Evolutionary conservation across 2,888 invertebrate genomes (phyloP).

Genomic region (Amiota communis): DNA sequence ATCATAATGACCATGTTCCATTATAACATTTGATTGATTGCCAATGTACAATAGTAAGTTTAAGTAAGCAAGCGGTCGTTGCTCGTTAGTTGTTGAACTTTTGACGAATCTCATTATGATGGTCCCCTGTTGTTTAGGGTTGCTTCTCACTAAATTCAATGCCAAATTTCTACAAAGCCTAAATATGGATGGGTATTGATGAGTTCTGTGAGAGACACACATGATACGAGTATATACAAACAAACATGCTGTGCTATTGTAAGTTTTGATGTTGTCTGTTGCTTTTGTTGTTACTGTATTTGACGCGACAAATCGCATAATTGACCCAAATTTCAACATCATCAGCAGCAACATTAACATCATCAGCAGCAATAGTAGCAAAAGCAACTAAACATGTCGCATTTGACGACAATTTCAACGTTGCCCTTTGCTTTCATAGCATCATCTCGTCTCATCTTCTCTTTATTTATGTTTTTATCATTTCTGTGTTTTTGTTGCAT

Average conservation of each 20-base stretch:
- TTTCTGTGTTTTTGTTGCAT: not conserved
- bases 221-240: not conserved
- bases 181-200: not conserved
- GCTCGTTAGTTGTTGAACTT: conserved; percentile 60
- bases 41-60: conserved; percentile 42
- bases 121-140: conserved; percentile 41
- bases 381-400: conserved; percentile 10
- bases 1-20: conserved; percentile 43
- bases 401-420: not conserved
- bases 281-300: conserved; percentile 44
- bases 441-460: too few species aligned
- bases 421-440: conserved; percentile 4
- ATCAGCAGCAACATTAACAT: conserved; percentile 36
- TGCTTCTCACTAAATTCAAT: conserved; percentile 20
- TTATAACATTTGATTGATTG: conserved; percentile 64
- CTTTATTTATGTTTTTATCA: too few species aligned
- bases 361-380: conserved; percentile 20
- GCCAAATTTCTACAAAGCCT: conserved; percentile 19
- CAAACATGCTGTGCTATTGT: not conserved
- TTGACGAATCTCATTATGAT: conserved; percentile 63
- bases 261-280: too few species aligned
- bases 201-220: not conserved
- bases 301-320: conserved; percentile 65
- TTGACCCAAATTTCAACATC: conserved; percentile 60
- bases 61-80: conserved; percentile 37